Conservation (phyloP, 2,113 vertebrate genomes). For the Aptenodytes forsteri region DNA sequence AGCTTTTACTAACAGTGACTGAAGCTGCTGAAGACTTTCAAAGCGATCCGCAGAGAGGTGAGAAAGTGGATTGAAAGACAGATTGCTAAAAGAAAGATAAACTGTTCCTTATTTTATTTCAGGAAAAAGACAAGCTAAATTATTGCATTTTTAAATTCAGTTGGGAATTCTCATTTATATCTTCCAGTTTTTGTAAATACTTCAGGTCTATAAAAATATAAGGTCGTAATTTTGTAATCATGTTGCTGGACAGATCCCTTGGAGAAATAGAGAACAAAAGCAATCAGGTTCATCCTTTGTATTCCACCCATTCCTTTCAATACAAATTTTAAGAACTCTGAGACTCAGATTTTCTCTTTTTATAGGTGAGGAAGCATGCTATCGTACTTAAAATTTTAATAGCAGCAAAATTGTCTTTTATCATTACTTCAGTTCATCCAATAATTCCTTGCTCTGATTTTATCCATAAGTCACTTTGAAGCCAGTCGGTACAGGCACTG, state of each 20-base stretch:
- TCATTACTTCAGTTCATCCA: neutral
- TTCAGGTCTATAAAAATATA: slow-evolving; percentile 76
- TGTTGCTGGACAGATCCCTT: slow-evolving; percentile 79
- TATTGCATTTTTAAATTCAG: neutral
- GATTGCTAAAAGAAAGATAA: slow-evolving; percentile 75
- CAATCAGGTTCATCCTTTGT: neutral
- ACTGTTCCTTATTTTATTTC: neutral
- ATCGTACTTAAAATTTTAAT: neutral
- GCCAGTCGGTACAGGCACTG: neutral
- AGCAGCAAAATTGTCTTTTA: neutral
- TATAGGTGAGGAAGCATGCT: neutral
- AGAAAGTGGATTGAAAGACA: slow-evolving; percentile 80
- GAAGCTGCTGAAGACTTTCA: slow-evolving; percentile 76
- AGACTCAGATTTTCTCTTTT: neutral
- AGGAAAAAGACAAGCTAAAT: neutral
- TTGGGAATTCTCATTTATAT: neutral
- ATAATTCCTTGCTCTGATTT: neutral
- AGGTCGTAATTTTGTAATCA: slow-evolving; percentile 69
- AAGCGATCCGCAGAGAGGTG: slow-evolving; percentile 72
- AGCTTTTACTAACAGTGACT: slow-evolving; percentile 79
- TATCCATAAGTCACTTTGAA: neutral
- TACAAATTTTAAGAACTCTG: neutral
- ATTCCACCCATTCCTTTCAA: neutral
- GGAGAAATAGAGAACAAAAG: neutral
- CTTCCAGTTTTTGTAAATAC: slow-evolving; percentile 81